Evolutionary conservation across 2,797 vertebrate species (phyloP).

Genomic region (Heteromormyrus szaboi): DNA sequence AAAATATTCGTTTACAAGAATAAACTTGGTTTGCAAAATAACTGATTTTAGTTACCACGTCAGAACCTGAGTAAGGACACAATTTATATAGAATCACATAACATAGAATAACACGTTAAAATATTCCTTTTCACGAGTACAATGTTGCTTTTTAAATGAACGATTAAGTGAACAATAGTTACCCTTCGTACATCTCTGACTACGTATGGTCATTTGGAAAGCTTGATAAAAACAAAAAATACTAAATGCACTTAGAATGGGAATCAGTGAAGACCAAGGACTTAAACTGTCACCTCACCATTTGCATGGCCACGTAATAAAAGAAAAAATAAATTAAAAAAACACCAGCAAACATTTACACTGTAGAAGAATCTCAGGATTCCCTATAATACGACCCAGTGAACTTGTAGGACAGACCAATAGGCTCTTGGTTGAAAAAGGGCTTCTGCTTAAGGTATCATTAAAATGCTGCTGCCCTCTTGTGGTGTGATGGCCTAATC

Average conservation of each 20-base stretch:
- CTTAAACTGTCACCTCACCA: neutral
- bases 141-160: conserved; percentile 1
- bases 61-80: neutral
- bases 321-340: neutral
- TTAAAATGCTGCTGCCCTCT: neutral
- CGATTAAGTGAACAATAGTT: neutral
- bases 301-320: neutral
- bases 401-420: neutral
- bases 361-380: neutral
- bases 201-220: neutral
- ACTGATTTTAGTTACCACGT: neutral
- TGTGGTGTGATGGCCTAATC: neutral
- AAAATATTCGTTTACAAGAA: conserved; percentile 7
- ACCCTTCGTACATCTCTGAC: neutral
- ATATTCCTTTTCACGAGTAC: neutral
- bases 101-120: conserved; percentile 3
- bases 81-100: neutral
- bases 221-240: neutral
- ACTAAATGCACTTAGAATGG: neutral
- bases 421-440: neutral
- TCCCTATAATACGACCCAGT: neutral
- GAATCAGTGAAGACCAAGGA: neutral
- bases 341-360: neutral
- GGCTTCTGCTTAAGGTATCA: neutral
- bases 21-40: conserved; percentile 11